Percentiles rank a stretch among this genome's conserved stretches.
Evolutionary conservation across 2,797 vertebrate genomes (phyloP).

Genomic region (Lepilemur ruficaudatus): DNA sequence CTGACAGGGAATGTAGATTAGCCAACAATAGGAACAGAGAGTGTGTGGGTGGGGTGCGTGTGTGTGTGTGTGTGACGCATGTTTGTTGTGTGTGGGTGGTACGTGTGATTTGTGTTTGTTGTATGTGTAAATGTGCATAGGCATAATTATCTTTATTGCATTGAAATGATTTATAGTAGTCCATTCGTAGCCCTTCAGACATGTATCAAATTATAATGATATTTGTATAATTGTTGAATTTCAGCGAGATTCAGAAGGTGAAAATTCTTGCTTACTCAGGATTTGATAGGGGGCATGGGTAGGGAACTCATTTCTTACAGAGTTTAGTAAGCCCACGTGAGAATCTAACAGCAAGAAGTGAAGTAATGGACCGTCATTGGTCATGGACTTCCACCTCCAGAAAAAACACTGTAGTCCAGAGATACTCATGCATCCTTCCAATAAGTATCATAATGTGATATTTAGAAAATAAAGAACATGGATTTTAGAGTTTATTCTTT

Average conservation of each 20-base stretch:
- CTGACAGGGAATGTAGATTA: neutral
- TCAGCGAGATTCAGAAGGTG: neutral
- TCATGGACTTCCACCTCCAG: neutral
- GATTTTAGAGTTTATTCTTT: conserved; percentile 11
- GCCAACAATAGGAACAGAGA: neutral
- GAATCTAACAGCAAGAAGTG: neutral
- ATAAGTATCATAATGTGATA: neutral
- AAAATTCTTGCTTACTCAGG: neutral
- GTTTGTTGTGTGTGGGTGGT: neutral
- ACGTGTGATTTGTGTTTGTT: neutral
- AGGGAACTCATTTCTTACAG: neutral
- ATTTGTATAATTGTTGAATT: neutral
- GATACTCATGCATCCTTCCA: neutral
- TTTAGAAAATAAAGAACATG: neutral
- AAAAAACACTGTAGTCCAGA: neutral
- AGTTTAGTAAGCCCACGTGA: neutral
- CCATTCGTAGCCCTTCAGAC: neutral
- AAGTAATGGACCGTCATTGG: neutral
- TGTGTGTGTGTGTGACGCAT: neutral
- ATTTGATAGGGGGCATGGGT: neutral
- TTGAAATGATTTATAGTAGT: neutral
- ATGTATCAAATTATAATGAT: neutral
- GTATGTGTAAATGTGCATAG: neutral
- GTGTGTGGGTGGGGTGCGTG: neutral
- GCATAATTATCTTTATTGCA: neutral